Percentiles rank a stretch among this genome's conserved stretches.
phyloP scores from a whole-genome alignment of 2,113 vertebrate species.

The Eulemur macaco region DNA sequence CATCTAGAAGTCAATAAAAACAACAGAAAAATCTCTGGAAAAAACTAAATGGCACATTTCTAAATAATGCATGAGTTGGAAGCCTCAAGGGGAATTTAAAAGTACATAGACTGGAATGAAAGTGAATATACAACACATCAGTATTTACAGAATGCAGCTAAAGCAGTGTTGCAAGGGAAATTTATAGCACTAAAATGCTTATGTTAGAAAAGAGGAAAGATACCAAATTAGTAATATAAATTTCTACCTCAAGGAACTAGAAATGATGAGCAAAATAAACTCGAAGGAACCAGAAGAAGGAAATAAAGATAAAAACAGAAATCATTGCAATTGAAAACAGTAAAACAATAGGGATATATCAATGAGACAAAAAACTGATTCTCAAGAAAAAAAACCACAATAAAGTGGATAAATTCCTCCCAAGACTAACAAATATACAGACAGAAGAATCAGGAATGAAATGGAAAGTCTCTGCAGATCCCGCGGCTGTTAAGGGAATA shows the following conservation, averaged over 20 bases:
- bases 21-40: background rate
- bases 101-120: background rate
- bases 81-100: background rate
- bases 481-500: accelerated
- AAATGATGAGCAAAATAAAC: background rate
- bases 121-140: background rate
- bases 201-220: background rate
- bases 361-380: background rate
- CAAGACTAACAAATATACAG: background rate
- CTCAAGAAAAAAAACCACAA: background rate
- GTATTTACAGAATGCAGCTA: background rate
- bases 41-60: background rate
- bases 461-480: too few relatives aligned
- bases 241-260: background rate
- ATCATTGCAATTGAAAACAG: too few relatives aligned
- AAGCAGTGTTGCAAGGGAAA: background rate
- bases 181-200: background rate
- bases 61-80: background rate
- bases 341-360: background rate
- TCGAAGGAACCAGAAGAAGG: background rate
- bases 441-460: background rate
- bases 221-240: background rate
- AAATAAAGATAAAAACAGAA: background rate
- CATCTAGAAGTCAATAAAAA: background rate
- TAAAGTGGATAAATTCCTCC: background rate